These are phyloP conservation scores for Trichoplusia ni DNA, from an alignment of 1,140 invertebrate species.

Conservation along the genomic window DNA sequence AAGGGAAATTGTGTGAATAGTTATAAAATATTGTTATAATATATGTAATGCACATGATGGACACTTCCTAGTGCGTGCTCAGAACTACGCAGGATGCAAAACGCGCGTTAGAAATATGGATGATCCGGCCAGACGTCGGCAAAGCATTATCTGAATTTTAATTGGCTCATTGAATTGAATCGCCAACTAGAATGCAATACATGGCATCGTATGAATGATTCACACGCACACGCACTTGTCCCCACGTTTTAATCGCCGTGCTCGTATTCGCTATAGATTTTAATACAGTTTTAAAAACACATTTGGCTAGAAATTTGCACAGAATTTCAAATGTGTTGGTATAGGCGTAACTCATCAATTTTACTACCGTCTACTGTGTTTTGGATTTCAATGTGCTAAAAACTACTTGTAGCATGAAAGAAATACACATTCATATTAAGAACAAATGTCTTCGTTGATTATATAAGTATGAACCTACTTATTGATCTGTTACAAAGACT, in stretches of 20 bases:
- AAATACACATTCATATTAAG: too few species aligned
- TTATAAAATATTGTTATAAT: constrained; percentile 2
- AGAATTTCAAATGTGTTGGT: neutral
- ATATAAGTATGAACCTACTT: too few species aligned
- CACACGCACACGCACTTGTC: constrained; percentile 38
- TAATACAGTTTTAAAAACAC: constrained; percentile 30
- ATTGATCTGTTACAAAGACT: too few species aligned
- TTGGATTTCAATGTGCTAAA: constrained; percentile 1
- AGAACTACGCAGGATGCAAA: constrained; percentile 63
- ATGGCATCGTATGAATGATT: constrained; percentile 62
- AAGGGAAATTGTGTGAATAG: neutral
- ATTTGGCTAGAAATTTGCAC: constrained; percentile 11
- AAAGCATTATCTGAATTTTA: constrained; percentile 72
- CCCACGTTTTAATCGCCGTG: constrained; percentile 33
- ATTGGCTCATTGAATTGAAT: constrained; percentile 73
- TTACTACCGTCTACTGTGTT: neutral
- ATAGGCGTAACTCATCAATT: neutral
- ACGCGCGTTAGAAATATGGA: constrained; percentile 71
- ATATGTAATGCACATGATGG: constrained; percentile 48
- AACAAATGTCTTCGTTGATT: too few species aligned
- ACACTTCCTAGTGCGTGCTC: constrained; percentile 69
- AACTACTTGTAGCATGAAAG: neutral
- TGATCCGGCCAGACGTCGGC: constrained; percentile 67
- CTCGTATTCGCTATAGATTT: constrained; percentile 18
- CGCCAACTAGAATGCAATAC: constrained; percentile 62